These are phyloP conservation scores for Polyergus mexicanus DNA, from an alignment of 1,140 invertebrate species.

Conservation along the genomic window DNA sequence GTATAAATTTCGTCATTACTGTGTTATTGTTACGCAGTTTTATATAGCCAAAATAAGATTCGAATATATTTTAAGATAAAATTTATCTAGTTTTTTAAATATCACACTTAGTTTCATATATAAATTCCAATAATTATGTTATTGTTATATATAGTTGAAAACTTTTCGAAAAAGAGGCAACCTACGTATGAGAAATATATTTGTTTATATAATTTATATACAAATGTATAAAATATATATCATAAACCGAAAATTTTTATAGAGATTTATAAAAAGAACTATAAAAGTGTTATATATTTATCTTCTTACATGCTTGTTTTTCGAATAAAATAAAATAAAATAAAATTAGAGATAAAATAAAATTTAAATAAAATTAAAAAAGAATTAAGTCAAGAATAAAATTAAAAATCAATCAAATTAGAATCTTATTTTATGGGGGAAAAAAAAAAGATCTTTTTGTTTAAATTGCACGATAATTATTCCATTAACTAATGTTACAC, in stretches of 20 bases:
- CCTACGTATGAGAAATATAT: not conserved
- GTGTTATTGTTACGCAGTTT: not conserved
- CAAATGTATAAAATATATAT: not conserved
- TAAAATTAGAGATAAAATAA: not conserved
- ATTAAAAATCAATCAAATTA: too few species aligned
- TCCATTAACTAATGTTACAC: not conserved
- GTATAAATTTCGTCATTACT: not conserved
- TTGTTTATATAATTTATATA: not conserved
- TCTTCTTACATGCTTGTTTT: not conserved
- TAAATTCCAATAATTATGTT: not conserved
- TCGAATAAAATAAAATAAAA: not conserved
- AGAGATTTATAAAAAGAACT: not conserved
- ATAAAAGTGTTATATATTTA: not conserved
- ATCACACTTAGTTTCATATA: not conserved
- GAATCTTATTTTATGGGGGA: not conserved
- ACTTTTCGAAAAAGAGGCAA: not conserved
- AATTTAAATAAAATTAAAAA: not conserved
- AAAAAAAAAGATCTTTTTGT: not conserved
- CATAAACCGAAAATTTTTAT: too few species aligned
- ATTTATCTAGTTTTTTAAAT: not conserved
- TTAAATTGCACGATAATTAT: not conserved
- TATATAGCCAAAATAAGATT: too few species aligned
- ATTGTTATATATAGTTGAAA: not conserved
- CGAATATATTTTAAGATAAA: too few species aligned
- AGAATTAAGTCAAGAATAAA: too few species aligned